These are phyloP conservation scores for Sesamia nonagrioides DNA, from an alignment of 1,140 invertebrate species.

Conservation along the genomic window DNA sequence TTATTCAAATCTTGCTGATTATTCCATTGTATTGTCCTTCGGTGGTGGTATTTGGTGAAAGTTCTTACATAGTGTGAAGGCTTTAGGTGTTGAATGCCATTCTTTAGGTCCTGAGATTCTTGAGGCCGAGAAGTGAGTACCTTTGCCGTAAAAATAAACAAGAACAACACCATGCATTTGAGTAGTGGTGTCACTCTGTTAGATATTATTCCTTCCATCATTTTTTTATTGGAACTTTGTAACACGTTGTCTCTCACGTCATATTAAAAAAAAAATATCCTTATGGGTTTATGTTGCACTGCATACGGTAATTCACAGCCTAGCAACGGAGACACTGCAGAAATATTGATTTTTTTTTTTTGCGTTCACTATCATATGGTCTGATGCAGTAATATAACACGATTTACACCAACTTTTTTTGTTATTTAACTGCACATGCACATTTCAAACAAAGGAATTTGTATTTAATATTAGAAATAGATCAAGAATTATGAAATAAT, in stretches of 20 bases:
- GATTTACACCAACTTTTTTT: not conserved
- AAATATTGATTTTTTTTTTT: conserved; percentile 79
- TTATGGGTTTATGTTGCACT: conserved; percentile 48
- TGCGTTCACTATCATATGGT: conserved; percentile 34
- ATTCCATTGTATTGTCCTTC: conserved; percentile 79
- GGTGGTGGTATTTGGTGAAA: conserved; percentile 84
- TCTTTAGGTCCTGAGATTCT: conserved; percentile 72
- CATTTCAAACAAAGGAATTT: not conserved
- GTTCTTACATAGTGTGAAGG: conserved; percentile 79
- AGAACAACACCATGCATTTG: conserved; percentile 80
- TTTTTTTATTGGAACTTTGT: conserved; percentile 3
- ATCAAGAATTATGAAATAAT: conserved; percentile 9
- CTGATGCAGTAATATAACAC: conserved; percentile 1
- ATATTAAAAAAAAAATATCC: not conserved
- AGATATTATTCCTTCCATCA: conserved; percentile 76
- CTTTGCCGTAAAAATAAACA: conserved; percentile 83
- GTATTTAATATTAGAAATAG: conserved; percentile 6
- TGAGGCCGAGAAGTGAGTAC: conserved; percentile 79
- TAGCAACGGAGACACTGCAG: conserved; percentile 75
- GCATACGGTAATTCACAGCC: conserved; percentile 67
- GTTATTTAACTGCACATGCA: not conserved
- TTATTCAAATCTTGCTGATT: conserved; percentile 64
- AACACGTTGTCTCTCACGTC: conserved; percentile 21
- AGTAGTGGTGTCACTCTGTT: conserved; percentile 78
- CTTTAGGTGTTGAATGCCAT: conserved; percentile 76